These are phyloP conservation scores for Anoplophora glabripennis DNA, from an alignment of 1,140 invertebrate species.

Conservation along the genomic window DNA sequence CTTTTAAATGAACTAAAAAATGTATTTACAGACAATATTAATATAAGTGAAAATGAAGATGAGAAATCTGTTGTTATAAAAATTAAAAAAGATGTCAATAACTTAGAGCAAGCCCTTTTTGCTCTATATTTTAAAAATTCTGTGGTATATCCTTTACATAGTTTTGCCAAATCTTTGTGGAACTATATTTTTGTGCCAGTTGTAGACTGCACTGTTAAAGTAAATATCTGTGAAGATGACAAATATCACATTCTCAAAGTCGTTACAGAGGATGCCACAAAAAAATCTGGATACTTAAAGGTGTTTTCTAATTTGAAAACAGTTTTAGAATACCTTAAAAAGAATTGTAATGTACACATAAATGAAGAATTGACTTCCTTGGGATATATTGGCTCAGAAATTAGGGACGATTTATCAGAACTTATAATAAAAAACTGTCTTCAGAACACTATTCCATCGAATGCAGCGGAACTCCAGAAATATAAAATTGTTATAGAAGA, in stretches of 20 bases:
- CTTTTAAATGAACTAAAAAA: conserved; percentile 47
- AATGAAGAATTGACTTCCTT: conserved; percentile 57
- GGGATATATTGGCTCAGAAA: conserved; percentile 58
- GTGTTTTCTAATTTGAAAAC: conserved; percentile 61
- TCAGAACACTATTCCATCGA: conserved; percentile 70
- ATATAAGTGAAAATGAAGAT: conserved; percentile 39
- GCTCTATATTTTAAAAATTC: conserved; percentile 22
- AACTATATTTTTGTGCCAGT: conserved; percentile 56
- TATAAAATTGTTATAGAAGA: conserved; percentile 63
- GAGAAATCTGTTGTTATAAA: conserved; percentile 29
- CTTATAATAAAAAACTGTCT: conserved; percentile 73
- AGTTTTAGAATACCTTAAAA: conserved; percentile 59
- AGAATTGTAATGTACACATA: conserved; percentile 57
- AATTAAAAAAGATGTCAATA: conserved; percentile 25
- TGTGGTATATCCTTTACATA: conserved; percentile 20
- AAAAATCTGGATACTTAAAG: conserved; percentile 54
- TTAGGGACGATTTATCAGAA: conserved; percentile 63
- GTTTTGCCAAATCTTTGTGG: conserved; percentile 55
- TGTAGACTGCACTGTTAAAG: conserved; percentile 53
- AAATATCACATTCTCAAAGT: conserved; percentile 51
- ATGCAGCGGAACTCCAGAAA: conserved; percentile 63
- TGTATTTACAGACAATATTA: conserved; percentile 53
- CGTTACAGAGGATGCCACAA: conserved; percentile 49
- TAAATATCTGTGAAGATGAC: conserved; percentile 49
- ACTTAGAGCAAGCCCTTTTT: conserved; percentile 24